phyloP scores from a whole-genome alignment of 2,113 vertebrate species.

The Procavia capensis region DNA sequence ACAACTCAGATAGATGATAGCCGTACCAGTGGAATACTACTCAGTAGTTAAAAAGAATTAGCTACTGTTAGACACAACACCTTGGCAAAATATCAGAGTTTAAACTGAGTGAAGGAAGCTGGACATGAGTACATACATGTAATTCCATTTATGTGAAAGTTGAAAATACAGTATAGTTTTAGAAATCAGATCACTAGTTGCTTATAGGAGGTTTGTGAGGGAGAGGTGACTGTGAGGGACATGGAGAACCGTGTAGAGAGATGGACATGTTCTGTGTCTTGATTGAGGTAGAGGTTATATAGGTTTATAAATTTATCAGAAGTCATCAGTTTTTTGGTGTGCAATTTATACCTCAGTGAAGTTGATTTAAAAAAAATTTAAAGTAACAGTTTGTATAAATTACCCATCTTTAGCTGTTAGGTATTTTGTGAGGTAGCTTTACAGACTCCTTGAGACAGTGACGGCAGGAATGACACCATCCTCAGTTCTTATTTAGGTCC shows the following conservation, averaged over 20 bases:
- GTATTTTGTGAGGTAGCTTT: not conserved
- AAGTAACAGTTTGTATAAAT: not conserved
- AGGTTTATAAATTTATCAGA: not conserved
- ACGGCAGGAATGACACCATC: not conserved
- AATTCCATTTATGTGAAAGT: no score
- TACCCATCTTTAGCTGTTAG: constrained; percentile 12
- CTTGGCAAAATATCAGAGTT: not conserved
- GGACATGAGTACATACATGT: no score
- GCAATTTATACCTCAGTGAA: constrained; percentile 27
- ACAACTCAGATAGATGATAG: not conserved
- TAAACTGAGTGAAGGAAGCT: no score
- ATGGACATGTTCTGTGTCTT: constrained; percentile 27
- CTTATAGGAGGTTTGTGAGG: not conserved
- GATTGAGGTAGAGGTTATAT: not conserved
- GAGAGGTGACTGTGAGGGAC: not conserved
- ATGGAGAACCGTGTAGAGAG: not conserved
- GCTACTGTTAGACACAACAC: not conserved
- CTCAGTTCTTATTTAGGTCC: not conserved
- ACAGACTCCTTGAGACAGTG: not conserved
- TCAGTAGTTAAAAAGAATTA: not conserved
- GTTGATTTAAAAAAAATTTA: not conserved
- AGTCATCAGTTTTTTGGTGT: constrained; percentile 14
- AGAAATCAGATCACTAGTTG: constrained; percentile 22
- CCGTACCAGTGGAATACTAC: not conserved
- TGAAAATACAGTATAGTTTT: not conserved